These are phyloP conservation scores for Cremastinae sp. DNA, from an alignment of 2,888 invertebrate species.

Conservation along the genomic window DNA sequence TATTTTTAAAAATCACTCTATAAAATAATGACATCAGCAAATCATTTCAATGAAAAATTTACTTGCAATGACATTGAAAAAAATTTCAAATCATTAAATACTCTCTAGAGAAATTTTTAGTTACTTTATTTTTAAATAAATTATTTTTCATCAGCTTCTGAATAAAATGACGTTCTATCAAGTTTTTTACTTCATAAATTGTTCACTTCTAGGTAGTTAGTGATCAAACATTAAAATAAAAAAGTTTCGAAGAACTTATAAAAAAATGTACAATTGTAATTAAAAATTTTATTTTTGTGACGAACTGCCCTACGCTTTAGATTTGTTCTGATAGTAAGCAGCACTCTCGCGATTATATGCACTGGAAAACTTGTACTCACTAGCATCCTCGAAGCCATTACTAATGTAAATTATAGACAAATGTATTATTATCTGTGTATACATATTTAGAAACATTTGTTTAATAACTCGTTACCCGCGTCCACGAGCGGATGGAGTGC, in stretches of 20 bases:
- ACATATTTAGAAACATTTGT: slow-evolving; percentile 67
- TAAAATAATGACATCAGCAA: too few relatives aligned
- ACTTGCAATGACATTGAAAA: too few relatives aligned
- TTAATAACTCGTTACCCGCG: slow-evolving; percentile 68
- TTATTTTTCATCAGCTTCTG: too few relatives aligned
- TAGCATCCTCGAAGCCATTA: background rate
- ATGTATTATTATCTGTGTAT: background rate
- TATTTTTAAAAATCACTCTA: too few relatives aligned
- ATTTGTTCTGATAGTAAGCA: background rate
- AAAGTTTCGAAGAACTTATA: background rate
- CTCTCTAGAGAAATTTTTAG: too few relatives aligned
- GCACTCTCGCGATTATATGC: background rate
- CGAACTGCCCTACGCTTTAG: background rate
- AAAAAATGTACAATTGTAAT: background rate
- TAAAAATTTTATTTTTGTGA: background rate
- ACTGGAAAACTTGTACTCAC: background rate
- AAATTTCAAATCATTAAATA: too few relatives aligned
- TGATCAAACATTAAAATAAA: too few relatives aligned
- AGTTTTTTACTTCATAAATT: too few relatives aligned
- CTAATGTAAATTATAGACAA: background rate
- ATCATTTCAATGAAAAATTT: too few relatives aligned
- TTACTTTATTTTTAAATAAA: too few relatives aligned
- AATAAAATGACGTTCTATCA: too few relatives aligned
- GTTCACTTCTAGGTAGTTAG: too few relatives aligned
- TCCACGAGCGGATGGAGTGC: slow-evolving; percentile 26